phyloP scores from a whole-genome alignment of 2,888 invertebrate genomes.

The Hanleya hanleyi region DNA sequence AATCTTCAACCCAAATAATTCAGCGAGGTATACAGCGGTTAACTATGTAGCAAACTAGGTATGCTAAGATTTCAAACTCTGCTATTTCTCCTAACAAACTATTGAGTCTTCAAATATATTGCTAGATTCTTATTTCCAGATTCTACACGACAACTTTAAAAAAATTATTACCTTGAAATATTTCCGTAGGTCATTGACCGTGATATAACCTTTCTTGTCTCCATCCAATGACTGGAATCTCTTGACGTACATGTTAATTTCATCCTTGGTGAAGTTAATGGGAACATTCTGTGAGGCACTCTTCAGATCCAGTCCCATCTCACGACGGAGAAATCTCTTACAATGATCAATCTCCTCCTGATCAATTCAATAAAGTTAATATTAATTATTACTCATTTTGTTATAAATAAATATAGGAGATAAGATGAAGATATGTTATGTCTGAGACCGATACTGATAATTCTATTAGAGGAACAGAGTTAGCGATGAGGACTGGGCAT shows the following conservation, averaged over 20 bases:
- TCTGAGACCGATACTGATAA: neutral
- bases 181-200: slow-evolving; percentile 96
- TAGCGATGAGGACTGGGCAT: neutral
- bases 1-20: too few species aligned
- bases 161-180: slow-evolving; percentile 96
- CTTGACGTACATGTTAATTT: slow-evolving; percentile 94
- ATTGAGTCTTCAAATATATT: too few species aligned
- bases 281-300: slow-evolving; percentile 86
- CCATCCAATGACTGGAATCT: slow-evolving; percentile 96
- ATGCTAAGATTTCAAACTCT: too few species aligned
- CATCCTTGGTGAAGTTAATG: slow-evolving; percentile 93
- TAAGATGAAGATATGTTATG: neutral
- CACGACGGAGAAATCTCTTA: slow-evolving; percentile 88
- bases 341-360: slow-evolving; percentile 88
- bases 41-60: too few species aligned
- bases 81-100: too few species aligned
- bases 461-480: neutral
- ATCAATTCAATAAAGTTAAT: slow-evolving; percentile 43
- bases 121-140: too few species aligned
- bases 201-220: slow-evolving; percentile 97
- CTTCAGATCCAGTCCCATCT: slow-evolving; percentile 97
- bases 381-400: too few species aligned
- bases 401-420: too few species aligned
- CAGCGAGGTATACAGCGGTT: too few species aligned
- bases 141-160: too few species aligned